Evolutionary conservation across 2,113 vertebrate species (phyloP), one percentile per base, ranked within the genome.

Genomic region (Varanus komodoensis): DNA sequence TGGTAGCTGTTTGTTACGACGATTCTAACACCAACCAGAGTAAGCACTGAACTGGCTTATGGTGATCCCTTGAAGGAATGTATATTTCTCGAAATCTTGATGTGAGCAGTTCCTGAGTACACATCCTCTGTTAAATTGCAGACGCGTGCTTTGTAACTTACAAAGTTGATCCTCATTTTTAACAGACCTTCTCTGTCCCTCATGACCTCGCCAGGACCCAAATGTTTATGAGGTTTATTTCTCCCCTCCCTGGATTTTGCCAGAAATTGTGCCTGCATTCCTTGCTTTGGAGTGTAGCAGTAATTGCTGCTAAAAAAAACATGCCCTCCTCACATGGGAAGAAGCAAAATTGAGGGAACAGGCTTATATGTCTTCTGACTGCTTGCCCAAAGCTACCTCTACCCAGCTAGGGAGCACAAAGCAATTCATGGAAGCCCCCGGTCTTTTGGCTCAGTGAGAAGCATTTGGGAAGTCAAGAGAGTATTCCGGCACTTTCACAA

Each of bases 1-100:
- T 94, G 0, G 87, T 89, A 90, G 84, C 93, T 29, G 89, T 89
- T 92, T 91, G 90, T 94, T 92, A 89, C 14, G 89, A 92, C 67
- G 71, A 7, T 87, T 67, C 88, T 89, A 87, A 87, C 38, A 4
- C 83, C 78, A 82, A 54, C 34, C 82, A 61, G 83, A 61, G 8
- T 85, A 84, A 93, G 34, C 19, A 3, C 50, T 92, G 68, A 64
- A 50, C 61, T 87, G 74, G 87, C 23, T 82, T 54, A 1, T 54
- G 86, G 91, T 11, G 89, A 34, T 82, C 75, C 73, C 87, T 90
- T 34, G 84, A 84, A 21, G 78, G 85, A 34, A 38, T 88, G 83
- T 89, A 67, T 87, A 82, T 71, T 73, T 38, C 93, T 86, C 91
- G 87, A 12, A 69, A 50, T 85, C 44, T 78, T 1, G 32, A 5